These are phyloP conservation scores for Plectus sambesii DNA, from an alignment of 1,140 invertebrate species.

Conservation along the genomic window DNA sequence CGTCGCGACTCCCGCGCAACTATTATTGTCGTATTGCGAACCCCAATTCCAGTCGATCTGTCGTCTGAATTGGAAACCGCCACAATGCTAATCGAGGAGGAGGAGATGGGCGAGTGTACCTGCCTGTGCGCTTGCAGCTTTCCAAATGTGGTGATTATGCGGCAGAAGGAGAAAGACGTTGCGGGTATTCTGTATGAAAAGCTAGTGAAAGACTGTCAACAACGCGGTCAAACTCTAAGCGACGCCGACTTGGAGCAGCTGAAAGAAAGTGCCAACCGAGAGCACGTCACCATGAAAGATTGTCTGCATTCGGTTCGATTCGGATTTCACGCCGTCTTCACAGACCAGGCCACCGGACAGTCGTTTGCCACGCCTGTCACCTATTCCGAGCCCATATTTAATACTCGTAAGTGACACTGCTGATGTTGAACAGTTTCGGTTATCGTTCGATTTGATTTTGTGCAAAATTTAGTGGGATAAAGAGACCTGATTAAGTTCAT, in stretches of 20 bases:
- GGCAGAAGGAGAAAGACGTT: neutral
- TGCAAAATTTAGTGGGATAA: neutral
- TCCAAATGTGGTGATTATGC: neutral
- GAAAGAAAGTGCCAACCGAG: neutral
- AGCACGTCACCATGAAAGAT: neutral
- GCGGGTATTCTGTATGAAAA: neutral
- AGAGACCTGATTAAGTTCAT: neutral
- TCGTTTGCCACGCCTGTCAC: neutral
- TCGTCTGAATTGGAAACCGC: too few species aligned
- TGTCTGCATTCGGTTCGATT: neutral
- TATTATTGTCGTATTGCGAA: too few species aligned
- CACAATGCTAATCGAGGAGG: too few species aligned
- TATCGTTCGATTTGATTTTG: too few species aligned
- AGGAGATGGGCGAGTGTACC: too few species aligned
- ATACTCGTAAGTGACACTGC: neutral
- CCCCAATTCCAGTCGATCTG: too few species aligned
- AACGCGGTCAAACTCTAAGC: neutral
- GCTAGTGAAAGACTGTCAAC: neutral
- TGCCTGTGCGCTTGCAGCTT: too few species aligned
- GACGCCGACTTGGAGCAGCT: neutral
- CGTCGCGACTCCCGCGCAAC: too few species aligned
- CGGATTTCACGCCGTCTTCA: neutral
- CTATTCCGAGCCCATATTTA: neutral
- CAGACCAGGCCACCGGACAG: neutral
- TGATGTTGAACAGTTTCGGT: neutral